Conservation (phyloP, 2,797 vertebrate genomes). For the Bovichtus diacanthus region DNA sequence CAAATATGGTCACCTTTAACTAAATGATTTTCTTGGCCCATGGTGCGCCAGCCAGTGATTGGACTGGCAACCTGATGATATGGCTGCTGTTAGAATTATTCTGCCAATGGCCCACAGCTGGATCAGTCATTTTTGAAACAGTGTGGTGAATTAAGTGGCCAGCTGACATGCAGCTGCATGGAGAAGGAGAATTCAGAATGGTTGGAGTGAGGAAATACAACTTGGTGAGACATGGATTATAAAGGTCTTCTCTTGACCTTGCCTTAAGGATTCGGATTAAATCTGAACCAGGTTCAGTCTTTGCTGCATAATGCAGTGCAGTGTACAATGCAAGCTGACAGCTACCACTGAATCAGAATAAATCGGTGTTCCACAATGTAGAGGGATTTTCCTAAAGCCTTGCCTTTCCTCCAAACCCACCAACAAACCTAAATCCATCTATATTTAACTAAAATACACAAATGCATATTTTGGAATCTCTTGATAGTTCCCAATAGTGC, state of each 20-base stretch:
- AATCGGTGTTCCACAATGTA: slow-evolving; percentile 22
- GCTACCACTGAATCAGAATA: slow-evolving; percentile 48
- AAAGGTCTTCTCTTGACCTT: slow-evolving; percentile 54
- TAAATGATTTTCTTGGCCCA: slow-evolving; percentile 82
- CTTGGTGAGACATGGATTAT: slow-evolving; percentile 5
- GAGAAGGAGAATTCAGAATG: slow-evolving; percentile 17
- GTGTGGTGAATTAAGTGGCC: slow-evolving; percentile 59
- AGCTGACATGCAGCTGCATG: slow-evolving; percentile 43
- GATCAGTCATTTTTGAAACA: slow-evolving; percentile 61
- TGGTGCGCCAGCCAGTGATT: slow-evolving; percentile 51
- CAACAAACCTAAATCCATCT: slow-evolving; percentile 21
- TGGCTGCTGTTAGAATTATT: slow-evolving; percentile 59
- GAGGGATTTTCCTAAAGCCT: slow-evolving; percentile 33
- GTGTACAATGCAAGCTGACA: slow-evolving; percentile 47
- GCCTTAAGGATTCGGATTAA: slow-evolving; percentile 35
- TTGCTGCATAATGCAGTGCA: slow-evolving; percentile 23
- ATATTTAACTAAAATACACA: slow-evolving; percentile 10
- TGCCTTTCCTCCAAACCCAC: slow-evolving; percentile 23
- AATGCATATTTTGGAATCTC: neutral
- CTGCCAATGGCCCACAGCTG: slow-evolving; percentile 69
- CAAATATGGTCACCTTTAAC: slow-evolving; percentile 82
- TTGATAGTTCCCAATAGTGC: slow-evolving; percentile 7
- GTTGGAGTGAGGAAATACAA: slow-evolving; percentile 19
- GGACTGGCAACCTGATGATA: slow-evolving; percentile 58
- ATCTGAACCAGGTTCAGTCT: slow-evolving; percentile 10